Percentiles rank a stretch among this genome's conserved stretches.
These are phyloP conservation scores for Karalla daura DNA, from an alignment of 2,797 vertebrate species.

Conservation along the genomic window DNA sequence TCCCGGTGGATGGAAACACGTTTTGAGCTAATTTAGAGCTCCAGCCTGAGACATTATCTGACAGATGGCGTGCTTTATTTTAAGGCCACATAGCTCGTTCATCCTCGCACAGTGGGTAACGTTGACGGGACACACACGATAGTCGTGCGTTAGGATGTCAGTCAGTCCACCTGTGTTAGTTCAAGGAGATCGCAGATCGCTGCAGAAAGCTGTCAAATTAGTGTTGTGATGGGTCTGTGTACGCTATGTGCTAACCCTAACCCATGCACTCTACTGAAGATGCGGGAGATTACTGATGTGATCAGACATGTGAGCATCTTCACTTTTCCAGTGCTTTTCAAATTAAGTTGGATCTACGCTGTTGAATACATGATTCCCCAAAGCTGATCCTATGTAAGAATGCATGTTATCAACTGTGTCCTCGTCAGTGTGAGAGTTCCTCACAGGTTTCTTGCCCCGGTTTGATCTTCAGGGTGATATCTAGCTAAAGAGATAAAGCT, in stretches of 20 bases:
- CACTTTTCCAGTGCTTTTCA: not conserved
- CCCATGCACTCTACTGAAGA: not conserved
- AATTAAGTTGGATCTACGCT: not conserved
- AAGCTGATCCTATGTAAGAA: not conserved
- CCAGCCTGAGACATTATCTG: not conserved
- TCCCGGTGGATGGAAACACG: not conserved
- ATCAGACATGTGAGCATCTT: not conserved
- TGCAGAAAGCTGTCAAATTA: too few relatives aligned
- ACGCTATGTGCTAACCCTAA: not conserved
- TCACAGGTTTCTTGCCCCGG: not conserved
- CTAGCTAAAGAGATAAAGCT: too few relatives aligned
- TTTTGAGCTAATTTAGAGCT: not conserved
- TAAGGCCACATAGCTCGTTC: not conserved
- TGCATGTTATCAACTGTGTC: not conserved
- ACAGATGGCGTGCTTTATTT: not conserved
- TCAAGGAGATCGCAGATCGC: not conserved
- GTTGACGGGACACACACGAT: not conserved
- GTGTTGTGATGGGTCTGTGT: not conserved
- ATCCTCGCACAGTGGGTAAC: not conserved
- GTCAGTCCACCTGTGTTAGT: not conserved
- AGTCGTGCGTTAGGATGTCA: not conserved
- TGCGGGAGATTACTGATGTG: not conserved
- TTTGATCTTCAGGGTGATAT: not conserved
- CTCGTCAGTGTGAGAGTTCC: not conserved
- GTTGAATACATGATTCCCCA: too few relatives aligned